Conservation (phyloP, 2,888 invertebrate species). For the Nezara viridula region DNA sequence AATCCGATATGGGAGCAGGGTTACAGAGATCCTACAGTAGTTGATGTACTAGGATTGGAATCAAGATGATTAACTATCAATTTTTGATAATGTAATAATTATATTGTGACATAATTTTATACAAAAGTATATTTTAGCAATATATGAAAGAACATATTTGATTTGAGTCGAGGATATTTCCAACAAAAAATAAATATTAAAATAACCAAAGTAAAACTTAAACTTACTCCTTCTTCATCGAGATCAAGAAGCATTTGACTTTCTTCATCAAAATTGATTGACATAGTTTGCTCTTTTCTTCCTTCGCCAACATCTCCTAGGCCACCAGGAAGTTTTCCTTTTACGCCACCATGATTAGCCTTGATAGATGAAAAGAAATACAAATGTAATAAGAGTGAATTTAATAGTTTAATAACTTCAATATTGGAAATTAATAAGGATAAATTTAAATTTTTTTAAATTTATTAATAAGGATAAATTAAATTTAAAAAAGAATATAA, state of each 20-base stretch:
- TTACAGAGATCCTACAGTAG: no score
- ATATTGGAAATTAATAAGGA: no score
- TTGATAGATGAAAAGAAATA: constrained; percentile 60
- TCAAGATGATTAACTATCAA: no score
- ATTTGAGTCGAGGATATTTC: not conserved
- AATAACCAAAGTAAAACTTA: not conserved
- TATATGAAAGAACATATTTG: no score
- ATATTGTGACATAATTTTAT: no score
- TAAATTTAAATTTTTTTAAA: no score
- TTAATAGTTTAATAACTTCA: not conserved
- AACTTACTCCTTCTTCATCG: constrained; percentile 69
- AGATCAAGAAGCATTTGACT: constrained; percentile 66
- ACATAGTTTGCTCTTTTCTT: constrained; percentile 70
- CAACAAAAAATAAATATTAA: not conserved
- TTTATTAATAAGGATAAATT: no score
- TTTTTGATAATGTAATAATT: no score
- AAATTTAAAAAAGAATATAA: no score
- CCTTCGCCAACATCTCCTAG: constrained; percentile 69
- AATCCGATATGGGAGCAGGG: no score
- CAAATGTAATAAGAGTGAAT: not conserved
- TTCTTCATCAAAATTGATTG: constrained; percentile 70
- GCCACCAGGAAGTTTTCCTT: constrained; percentile 78
- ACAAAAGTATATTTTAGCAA: not conserved
- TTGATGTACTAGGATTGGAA: no score
- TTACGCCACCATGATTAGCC: constrained; percentile 81